Base-by-base conservation (phyloP, 2,113 vertebrate species). In the Brachionichthys hirsutus region DNA sequence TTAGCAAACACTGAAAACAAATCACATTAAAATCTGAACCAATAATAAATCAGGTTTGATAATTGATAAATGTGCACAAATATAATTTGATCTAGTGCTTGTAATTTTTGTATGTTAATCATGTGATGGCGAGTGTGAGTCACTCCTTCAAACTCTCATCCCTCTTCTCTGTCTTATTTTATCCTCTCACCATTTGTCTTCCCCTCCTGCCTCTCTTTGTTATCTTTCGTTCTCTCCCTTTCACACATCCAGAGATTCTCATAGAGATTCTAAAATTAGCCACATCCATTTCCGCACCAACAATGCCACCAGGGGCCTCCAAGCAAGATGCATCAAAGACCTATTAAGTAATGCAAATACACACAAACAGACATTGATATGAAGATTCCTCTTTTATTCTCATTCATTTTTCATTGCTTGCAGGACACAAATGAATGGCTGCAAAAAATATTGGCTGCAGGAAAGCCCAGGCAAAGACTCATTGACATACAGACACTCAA, bases 311-410 rank as follows among this genome's bases (percentile, higher is more conserved):
- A 54, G 57, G 77, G 50, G 77, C 83, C 80, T 82, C 55, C 0
- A 47, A 86, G 83, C 80, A 77, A 63, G 72, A 85, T 83, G 81
- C 82, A 87, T 88, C 81, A 86, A 86, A 82, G 80, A 78, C 75
- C 82, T 70, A 88, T 87, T 83, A 87, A 82, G 64, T 81, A 70
- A 70, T 63, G 62, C 51, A 45, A 64, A 49, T n/a, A 54, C 75
- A 75, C 67, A 41, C 51, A 22, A 47, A 35, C 12, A 51, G 38
- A 49, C 48, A 40, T 36, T 15, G 3, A 49, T 19, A 53, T 20
- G 47, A 38, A 12, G 2, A 58, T 9, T 40, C 54, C n/a, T 30
- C 55, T 70, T 56, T 49, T 66, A 72, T 70, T 64, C 35, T 46
- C 67, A 70, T 73, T 74, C 68, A 72, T 57, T 70, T 42, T 56